A percentile compares a stretch with the other conserved stretches of the same genome.
phyloP scores from a whole-genome alignment of 2,888 invertebrate species.

The Plagodis pulveraria region DNA sequence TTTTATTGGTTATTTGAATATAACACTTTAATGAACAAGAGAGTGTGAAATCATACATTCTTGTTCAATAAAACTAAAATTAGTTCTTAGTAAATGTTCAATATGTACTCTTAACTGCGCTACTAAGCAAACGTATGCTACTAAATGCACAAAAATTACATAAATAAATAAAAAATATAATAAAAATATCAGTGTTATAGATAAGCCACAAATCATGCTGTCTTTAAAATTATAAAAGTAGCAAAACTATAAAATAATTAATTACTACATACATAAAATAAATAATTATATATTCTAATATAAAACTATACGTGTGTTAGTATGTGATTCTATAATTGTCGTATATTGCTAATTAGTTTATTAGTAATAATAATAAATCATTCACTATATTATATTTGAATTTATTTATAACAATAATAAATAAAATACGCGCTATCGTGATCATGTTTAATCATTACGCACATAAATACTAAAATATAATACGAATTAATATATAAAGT shows the following conservation, averaged over 20 bases:
- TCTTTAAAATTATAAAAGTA: constrained; percentile 38
- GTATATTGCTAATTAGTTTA: constrained; percentile 29
- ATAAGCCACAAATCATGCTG: constrained; percentile 52
- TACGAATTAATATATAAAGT: constrained; percentile 74
- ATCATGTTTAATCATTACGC: constrained; percentile 71
- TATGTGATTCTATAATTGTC: constrained; percentile 50
- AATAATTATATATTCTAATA: constrained; percentile 35
- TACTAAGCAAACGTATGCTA: constrained; percentile 25
- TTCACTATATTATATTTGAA: constrained; percentile 27
- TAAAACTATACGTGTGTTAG: constrained; percentile 50
- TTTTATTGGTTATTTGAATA: too few species aligned
- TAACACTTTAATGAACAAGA: too few species aligned
- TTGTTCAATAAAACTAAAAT: too few species aligned
- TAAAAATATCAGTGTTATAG: constrained; percentile 37
- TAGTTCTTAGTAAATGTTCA: too few species aligned
- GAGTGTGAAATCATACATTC: too few species aligned
- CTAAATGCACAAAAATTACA: constrained; percentile 20
- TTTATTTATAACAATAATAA: constrained; percentile 43
- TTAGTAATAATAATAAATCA: constrained; percentile 31
- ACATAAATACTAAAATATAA: constrained; percentile 59
- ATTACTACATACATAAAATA: constrained; percentile 1
- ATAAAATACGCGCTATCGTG: constrained; percentile 52
- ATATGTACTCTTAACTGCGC: constrained; percentile 10
- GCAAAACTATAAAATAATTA: constrained; percentile 25
- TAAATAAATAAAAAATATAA: constrained; percentile 31